Base-by-base conservation (phyloP, 2,888 invertebrate species). In the Eulithis testata region DNA sequence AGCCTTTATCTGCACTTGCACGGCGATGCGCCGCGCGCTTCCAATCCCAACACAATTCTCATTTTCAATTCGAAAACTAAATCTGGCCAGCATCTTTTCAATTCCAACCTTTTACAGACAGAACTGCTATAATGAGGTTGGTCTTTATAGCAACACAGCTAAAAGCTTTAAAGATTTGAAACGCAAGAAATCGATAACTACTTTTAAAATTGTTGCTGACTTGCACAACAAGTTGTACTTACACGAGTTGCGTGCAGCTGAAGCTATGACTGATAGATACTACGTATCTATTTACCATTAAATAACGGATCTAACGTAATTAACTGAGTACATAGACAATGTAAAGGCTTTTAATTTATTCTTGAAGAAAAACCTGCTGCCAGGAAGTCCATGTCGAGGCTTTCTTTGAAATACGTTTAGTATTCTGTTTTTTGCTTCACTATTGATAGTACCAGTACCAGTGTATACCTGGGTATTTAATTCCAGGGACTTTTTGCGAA, bases 1-100 rank as follows among this genome's bases (percentile, higher is more conserved):
- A 76, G 76, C 75, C 76, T 73, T 75, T 82, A 81, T 83, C 83
- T 81, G 60, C 63, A 60, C 66, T 62, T 59, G 61, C 57, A 57
- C 52, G 63, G 66, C 49, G 64, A 65, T 9, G 69, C 61, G 59
- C 66, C 67, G 73, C 74, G 73, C 73, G 74, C 78, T 69, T 70
- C 70, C 60, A 60, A 66, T 53, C 52, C 43, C 69, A 66, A 63
- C 64, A 60, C 67, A 60, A 63, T 73, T 71, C 70, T 53, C 51
- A 71, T 65, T 72, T 63, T 59, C 60, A 68, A 70, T 73, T 72
- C 59, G 47, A 72, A 70, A 58, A 51, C 51, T 52, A 52, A 58
- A 63, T 53, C 63, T 63, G 66, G 66, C 65, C 55, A 63, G 52
- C 59, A 54, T 59, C 55, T 64, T 60, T 64, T 53, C 37, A 36